Conservation (phyloP, 2,113 vertebrate species). For the Ailuropoda melanoleuca region DNA sequence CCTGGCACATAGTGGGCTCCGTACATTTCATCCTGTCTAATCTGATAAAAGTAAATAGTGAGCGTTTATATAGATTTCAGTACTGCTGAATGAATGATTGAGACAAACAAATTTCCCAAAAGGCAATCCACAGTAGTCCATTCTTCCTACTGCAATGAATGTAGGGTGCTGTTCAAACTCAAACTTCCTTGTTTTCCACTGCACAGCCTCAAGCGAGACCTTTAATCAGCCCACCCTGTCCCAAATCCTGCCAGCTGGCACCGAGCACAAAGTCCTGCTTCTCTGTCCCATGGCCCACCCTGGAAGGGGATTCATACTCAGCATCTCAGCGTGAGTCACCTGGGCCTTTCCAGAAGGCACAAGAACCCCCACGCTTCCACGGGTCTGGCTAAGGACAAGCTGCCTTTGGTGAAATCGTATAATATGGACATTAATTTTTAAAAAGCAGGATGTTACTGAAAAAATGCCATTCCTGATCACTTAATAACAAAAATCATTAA, state of each 20-base stretch:
- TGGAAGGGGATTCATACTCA: background rate
- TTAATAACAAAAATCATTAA: conserved; percentile 27
- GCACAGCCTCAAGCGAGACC: conserved; percentile 26
- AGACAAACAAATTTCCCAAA: conserved; percentile 2
- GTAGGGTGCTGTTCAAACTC: conserved; percentile 4
- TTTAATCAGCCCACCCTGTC: background rate
- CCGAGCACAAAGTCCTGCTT: background rate
- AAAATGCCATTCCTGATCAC: background rate
- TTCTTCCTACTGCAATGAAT: conserved; percentile 29
- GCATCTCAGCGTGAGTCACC: background rate
- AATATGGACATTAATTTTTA: background rate
- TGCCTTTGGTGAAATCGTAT: background rate
- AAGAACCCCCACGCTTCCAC: background rate
- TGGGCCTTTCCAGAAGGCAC: conserved; percentile 11
- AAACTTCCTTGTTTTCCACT: conserved; percentile 24
- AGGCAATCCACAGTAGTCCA: background rate
- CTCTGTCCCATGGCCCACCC: background rate
- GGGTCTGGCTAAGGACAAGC: background rate
- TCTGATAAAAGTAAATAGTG: background rate
- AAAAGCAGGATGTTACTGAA: background rate
- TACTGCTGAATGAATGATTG: background rate
- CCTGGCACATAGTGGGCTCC: background rate
- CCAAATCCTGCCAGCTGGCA: background rate
- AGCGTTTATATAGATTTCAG: background rate
- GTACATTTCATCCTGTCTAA: background rate